Evolutionary conservation across 1,140 invertebrate species (phyloP).

Genomic region (Bombus superbus): DNA sequence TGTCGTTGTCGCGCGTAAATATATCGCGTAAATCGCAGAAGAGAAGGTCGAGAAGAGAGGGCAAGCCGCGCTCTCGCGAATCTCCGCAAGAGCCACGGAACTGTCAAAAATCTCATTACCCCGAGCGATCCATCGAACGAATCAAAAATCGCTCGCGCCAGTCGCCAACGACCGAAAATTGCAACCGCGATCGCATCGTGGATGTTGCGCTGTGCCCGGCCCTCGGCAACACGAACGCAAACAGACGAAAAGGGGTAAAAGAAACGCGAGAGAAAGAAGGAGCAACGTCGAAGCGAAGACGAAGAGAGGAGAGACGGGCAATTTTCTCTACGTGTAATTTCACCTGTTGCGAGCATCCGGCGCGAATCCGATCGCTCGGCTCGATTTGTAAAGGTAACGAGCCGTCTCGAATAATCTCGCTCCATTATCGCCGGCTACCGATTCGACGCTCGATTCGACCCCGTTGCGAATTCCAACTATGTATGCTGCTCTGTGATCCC

Average conservation of each 20-base stretch:
- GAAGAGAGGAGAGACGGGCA: conserved; percentile 58
- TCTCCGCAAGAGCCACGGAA: no score
- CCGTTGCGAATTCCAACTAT: not conserved
- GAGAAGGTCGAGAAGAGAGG: no score
- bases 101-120: no score
- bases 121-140: not conserved
- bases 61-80: no score
- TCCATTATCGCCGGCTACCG: conserved; percentile 53
- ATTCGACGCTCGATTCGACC: not conserved
- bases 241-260: not conserved
- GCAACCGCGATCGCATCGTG: not conserved
- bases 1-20: no score
- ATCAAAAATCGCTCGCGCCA: not conserved
- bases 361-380: conserved; percentile 68
- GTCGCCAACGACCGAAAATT: conserved; percentile 2
- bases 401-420: conserved; percentile 45
- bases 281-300: not conserved
- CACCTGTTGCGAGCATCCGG: conserved; percentile 74
- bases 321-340: conserved; percentile 76
- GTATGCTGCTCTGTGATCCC: no score
- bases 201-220: no score
- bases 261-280: not conserved
- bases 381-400: conserved; percentile 69
- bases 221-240: no score
- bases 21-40: no score